phyloP scores from a whole-genome alignment of 2,797 vertebrate genomes.

The Anabacerthia variegaticeps region DNA sequence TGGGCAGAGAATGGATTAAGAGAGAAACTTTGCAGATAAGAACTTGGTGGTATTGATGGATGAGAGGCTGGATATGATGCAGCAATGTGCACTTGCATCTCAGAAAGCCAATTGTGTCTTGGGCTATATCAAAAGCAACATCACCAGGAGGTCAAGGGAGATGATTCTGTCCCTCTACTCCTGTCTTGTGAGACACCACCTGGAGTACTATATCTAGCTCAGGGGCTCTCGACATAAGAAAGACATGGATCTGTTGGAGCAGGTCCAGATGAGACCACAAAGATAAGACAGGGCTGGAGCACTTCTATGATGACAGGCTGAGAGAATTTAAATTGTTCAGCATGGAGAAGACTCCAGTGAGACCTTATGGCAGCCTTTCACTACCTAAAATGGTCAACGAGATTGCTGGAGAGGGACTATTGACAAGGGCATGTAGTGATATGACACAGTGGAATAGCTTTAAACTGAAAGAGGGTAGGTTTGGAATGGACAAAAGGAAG shows the following conservation, averaged over 20 bases:
- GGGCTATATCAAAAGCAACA: background rate
- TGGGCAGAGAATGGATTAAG: background rate
- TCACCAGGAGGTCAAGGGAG: background rate
- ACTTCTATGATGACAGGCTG: background rate
- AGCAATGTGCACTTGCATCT: rapidly evolving
- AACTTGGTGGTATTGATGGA: background rate
- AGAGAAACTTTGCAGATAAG: background rate
- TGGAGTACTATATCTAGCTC: background rate
- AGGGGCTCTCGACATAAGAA: background rate
- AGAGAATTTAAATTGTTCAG: background rate
- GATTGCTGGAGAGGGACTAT: background rate
- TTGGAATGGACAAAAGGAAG: background rate
- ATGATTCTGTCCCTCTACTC: background rate
- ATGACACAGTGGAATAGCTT: background rate
- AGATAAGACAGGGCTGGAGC: background rate
- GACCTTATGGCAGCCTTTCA: background rate
- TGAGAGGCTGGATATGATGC: background rate
- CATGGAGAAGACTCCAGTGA: background rate
- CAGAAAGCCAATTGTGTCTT: rapidly evolving
- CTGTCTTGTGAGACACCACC: background rate
- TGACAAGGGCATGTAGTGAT: background rate
- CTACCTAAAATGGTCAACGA: background rate
- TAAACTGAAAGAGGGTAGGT: background rate
- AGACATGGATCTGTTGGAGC: background rate
- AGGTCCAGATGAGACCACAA: background rate